phyloP scores from a whole-genome alignment of 2,888 invertebrate genomes.

The Autographa pulchrina region DNA sequence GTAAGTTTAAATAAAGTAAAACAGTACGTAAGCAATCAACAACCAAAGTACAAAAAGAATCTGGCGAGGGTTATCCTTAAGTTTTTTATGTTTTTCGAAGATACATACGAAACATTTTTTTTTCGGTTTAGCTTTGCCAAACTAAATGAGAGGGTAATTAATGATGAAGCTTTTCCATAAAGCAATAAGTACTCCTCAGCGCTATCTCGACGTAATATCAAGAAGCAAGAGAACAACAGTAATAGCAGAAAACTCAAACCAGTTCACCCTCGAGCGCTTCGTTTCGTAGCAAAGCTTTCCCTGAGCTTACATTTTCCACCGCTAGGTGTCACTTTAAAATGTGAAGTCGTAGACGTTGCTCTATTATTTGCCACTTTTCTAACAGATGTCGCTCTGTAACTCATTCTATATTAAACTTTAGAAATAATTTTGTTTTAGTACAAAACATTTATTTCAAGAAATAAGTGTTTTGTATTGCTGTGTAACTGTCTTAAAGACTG shows the following conservation, averaged over 20 bases:
- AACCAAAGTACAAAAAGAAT: too few relatives aligned
- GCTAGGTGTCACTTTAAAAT: constrained; percentile 38
- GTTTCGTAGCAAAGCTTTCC: constrained; percentile 8
- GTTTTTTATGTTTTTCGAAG: too few relatives aligned
- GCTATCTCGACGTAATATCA: constrained; percentile 28
- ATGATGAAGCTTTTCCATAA: not conserved
- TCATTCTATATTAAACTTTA: not conserved
- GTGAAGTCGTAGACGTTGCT: not conserved
- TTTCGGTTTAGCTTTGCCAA: too few relatives aligned
- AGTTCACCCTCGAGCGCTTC: not conserved
- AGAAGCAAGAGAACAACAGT: not conserved
- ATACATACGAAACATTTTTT: too few relatives aligned
- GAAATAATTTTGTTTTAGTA: too few relatives aligned
- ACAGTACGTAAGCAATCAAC: too few relatives aligned
- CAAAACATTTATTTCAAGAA: too few relatives aligned
- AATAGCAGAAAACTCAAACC: not conserved
- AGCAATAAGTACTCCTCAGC: constrained; percentile 16
- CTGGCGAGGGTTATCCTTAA: too few relatives aligned
- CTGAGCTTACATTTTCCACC: constrained; percentile 28
- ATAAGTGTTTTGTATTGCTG: too few relatives aligned
- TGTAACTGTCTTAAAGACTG: too few relatives aligned
- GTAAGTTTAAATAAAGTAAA: too few relatives aligned
- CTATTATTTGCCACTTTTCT: not conserved
- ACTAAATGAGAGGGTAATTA: too few relatives aligned
- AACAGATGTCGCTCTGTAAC: constrained; percentile 39